Base-by-base conservation (phyloP, 2,797 vertebrate species). In the Tapera naevia region DNA sequence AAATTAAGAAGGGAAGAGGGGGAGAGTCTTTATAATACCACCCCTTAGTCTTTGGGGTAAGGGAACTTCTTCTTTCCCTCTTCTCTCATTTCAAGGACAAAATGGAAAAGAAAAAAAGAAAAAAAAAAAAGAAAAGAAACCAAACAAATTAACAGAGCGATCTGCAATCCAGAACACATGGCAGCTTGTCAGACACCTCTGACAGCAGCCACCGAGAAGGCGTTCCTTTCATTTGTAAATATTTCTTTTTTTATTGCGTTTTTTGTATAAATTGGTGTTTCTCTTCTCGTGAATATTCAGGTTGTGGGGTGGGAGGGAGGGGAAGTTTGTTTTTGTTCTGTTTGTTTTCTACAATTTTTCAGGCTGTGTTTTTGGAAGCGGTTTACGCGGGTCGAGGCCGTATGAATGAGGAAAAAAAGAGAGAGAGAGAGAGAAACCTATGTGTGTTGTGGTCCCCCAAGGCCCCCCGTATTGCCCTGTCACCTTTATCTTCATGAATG, bases 201-300 rank as follows among this genome's bases (percentile, higher is more conserved):
- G 96, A 96, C 80, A 95, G 97, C 46, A 0, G 97, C 96, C 97
- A 96, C 93, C 46, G 28, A 97, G 97, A 97, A 94, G 96, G 95
- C 96, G 96, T 98, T 98, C 97, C 98, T 98, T 98, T 98, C 85
- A 96, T 97, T 97, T 98, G 98, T 98, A 98, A 98, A 98, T 98
- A 98, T 98, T 98, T 98, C 96, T 97, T 98, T 98, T 46, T 98
- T 97, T 98, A 98, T 98, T 97, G 96, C 85, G 94, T 98, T 98
- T 98, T 96, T 98, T 98, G 98, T 98, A 98, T 96, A 98, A 97
- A 97, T 97, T 96, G 97, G 97, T 97, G 97, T 98, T 98, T 98
- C 94, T 98, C 97, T 97, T 97, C 96, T 97, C 92, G 98, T 98
- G 97, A 97, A 97, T 98, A 97, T 98, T 97, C 97, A 97, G 97